Evolutionary conservation across 2,888 invertebrate genomes (phyloP).

Genomic region (Spodoptera littoralis): DNA sequence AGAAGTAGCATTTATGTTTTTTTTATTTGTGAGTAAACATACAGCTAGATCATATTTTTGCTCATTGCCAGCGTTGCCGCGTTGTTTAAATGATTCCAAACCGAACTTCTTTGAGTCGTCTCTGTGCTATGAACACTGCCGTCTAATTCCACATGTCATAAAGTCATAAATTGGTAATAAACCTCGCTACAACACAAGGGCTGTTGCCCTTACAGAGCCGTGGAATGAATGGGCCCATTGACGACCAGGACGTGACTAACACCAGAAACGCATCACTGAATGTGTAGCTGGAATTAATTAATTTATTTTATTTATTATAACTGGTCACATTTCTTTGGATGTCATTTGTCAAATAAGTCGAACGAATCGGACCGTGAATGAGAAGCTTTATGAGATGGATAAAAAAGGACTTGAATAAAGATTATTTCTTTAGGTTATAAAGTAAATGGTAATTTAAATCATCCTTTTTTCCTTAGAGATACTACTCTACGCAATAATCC

Average conservation of each 20-base stretch:
- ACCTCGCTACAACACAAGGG: conserved; percentile 48
- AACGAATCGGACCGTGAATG: conserved; percentile 36
- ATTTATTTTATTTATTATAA: conserved; percentile 33
- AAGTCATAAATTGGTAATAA: conserved; percentile 61
- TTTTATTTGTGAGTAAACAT: conserved; percentile 13
- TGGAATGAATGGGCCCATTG: conserved; percentile 59
- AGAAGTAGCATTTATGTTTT: conserved; percentile 36
- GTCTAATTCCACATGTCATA: conserved; percentile 39
- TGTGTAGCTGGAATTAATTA: conserved; percentile 56
- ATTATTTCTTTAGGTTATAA: no score
- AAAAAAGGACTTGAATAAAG: no score
- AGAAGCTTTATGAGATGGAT: conserved; percentile 4
- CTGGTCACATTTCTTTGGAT: conserved; percentile 21
- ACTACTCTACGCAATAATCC: no score
- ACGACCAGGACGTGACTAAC: conserved; percentile 59
- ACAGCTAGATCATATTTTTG: conserved; percentile 8
- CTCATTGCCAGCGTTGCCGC: conserved; percentile 6
- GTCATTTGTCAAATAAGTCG: conserved; percentile 45
- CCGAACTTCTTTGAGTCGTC: conserved; percentile 6
- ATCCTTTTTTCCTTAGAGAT: no score
- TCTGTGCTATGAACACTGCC: background rate
- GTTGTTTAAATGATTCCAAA: conserved; percentile 18
- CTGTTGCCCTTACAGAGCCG: conserved; percentile 56
- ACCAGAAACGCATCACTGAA: conserved; percentile 44
- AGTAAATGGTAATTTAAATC: no score